Evolutionary conservation across 2,888 invertebrate genomes (phyloP), one percentile per base, ranked within the genome.

Genomic region (Odiellus spinosus): DNA sequence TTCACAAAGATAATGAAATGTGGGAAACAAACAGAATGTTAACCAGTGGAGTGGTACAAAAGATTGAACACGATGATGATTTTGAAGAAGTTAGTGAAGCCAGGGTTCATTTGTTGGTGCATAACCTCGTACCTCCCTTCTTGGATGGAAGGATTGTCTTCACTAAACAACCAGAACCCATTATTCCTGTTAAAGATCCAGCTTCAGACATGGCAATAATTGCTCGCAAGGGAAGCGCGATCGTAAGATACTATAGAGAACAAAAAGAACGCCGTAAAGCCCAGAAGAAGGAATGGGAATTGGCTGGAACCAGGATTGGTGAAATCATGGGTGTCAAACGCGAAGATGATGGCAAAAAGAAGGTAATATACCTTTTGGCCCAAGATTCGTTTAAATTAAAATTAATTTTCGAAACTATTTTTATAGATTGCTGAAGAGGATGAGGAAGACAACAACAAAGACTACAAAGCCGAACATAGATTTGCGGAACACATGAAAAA

Each of bases 1-100:
- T 93, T 59, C 91, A 95, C 67, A 87, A 73, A 67, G 96, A 98
- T 71, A 98, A 95, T 66, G 96, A 96, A 64, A 72, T 91, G 57
- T 98, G 98, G 98, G 98, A 99, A 68, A 76, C 91, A 19, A 96
- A 98, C 72, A 76, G 98, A 54, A 90, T 98, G 88, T 73, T 95
- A 20, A 85, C 93, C 5, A 70, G 70, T 49, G 73, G 96, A 15
- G 93, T 93, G 1, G 91, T 95, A 1, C 82, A 82, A 61, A 80
- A 83, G 21, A 77, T 87, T 35, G 84, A 82, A 60, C 77, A 83
- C 21, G 87, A 81, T 63, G 93, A 93, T 64, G 81, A 87, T 63
- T 70, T 70, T 43, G 95, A 96, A 59, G 96, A 98, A 67, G 91
- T 93, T 64, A 85, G 80, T 40, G 81, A 91, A 48, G 91, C 91